Conservation (phyloP, 92 coral and sea anemone genomes). For the Nematostella vectensis region DNA sequence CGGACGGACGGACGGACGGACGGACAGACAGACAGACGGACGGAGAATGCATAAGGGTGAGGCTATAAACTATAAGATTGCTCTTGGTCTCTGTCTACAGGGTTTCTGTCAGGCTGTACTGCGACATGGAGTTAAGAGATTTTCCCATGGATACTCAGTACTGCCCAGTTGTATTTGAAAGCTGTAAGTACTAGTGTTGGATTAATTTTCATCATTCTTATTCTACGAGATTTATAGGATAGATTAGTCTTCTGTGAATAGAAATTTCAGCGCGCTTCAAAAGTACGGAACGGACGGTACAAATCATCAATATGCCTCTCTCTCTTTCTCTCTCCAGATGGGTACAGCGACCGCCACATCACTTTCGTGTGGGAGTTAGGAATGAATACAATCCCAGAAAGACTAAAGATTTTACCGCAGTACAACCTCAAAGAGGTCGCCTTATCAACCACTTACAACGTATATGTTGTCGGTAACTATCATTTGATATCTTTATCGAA, state of each 20-base stretch:
- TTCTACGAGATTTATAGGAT: no score
- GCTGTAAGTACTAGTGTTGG: conserved; percentile 69
- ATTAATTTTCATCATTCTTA: no score
- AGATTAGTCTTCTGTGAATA: no score
- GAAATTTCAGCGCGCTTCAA: no score
- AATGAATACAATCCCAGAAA: conserved; percentile 37
- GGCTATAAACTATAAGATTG: no score
- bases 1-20: no score
- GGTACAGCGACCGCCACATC: conserved; percentile 63
- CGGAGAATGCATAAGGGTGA: no score
- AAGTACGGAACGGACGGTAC: no score
- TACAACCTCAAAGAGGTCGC: conserved; percentile 45
- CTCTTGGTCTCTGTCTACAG: conserved; percentile 16
- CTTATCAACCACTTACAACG: conserved; percentile 33
- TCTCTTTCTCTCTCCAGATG: no score
- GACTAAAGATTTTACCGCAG: conserved; percentile 65
- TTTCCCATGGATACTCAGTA: conserved; percentile 69
- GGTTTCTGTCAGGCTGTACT: conserved; percentile 61
- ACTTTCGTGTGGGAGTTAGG: conserved; percentile 59
- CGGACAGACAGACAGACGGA: no score
- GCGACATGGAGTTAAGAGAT: conserved; percentile 67
- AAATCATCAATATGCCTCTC: no score
- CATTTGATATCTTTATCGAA: no score
- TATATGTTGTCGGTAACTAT: conserved; percentile 56
- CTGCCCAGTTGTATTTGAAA: conserved; percentile 60